Evolutionary conservation across 2,113 vertebrate genomes (phyloP), one percentile per base, ranked within the genome.

Genomic region (Lanius collurio): DNA sequence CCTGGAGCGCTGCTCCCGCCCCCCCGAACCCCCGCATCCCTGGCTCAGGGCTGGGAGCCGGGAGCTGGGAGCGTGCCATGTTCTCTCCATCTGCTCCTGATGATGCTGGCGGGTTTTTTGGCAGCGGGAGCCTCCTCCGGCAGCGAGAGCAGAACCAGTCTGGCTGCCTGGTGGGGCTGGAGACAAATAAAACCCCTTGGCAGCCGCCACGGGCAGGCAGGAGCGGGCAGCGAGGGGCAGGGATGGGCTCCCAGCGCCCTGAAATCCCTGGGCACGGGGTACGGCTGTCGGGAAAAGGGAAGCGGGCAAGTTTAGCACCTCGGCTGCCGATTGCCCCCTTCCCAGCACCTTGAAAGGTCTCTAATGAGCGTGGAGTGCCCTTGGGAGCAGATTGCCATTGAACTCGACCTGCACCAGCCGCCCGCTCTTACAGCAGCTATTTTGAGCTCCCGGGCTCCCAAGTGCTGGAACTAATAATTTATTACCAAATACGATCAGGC

Each of bases 81-180:
- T 95, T 82, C 96, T 92, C 91, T 97, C 98, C 98, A 98, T 98
- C 98, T 97, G 97, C 97, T 98, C 97, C 95, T 79, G 96, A 93
- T 92, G 97, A 97, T 96, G 97, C 97, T 91, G 96, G 97, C 94
- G 93, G 96, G 96, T 90, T 95, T 95, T 87, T 87, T 97, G 96
- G 97, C 95, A 94, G 55, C 85, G 52, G 83, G 82, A 90, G 95
- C 89, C 94, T 91, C 95, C 93, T 97, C 97, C 93, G 93, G 94
- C 94, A 85, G 96, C 73, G 80, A 83, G 88, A 95, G 94, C 97
- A 97, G 95, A 96, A 96, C 95, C 95, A 88, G 97, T 87, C 96
- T 88, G 95, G 64, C 96, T 90, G 97, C 96, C 94, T 95, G 82
- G 77, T 52, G 79, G 42, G 88, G 90, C 64, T 64, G 71, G 69